Evolutionary conservation across 2,797 vertebrate genomes (phyloP).

Genomic region (Spinus pinus): DNA sequence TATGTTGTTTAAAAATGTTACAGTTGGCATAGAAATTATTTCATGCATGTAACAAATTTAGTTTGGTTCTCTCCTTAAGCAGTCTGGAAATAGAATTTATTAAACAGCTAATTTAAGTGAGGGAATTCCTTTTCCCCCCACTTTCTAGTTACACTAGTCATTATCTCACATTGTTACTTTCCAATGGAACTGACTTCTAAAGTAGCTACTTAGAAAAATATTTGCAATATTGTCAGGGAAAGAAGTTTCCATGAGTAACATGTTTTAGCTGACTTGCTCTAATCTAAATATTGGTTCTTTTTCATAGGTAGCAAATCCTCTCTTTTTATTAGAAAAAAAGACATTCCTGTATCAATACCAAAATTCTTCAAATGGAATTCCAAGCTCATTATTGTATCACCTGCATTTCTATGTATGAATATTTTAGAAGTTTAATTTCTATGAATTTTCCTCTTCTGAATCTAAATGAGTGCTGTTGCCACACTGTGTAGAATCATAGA

Average conservation of each 20-base stretch:
- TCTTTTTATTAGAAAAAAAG: neutral
- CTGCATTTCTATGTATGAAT: neutral
- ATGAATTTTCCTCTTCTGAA: neutral
- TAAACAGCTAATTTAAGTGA: neutral
- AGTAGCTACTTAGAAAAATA: neutral
- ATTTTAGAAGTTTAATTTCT: neutral
- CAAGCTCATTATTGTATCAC: neutral
- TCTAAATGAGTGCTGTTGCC: neutral
- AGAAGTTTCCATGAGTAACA: neutral
- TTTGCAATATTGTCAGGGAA: neutral
- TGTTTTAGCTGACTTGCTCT: neutral
- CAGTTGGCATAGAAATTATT: neutral
- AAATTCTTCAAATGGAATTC: neutral
- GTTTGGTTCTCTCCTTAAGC: neutral
- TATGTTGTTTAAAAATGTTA: neutral
- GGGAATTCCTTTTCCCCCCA: neutral
- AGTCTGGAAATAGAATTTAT: neutral
- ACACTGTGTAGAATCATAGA: neutral
- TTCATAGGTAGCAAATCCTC: neutral
- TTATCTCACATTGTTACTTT: neutral
- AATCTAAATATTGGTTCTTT: neutral
- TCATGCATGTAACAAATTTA: neutral
- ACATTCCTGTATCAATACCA: neutral
- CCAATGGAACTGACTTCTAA: neutral
- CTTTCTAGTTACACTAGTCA: neutral